phyloP scores from a whole-genome alignment of 2,888 invertebrate species.

The Melieria picta region DNA sequence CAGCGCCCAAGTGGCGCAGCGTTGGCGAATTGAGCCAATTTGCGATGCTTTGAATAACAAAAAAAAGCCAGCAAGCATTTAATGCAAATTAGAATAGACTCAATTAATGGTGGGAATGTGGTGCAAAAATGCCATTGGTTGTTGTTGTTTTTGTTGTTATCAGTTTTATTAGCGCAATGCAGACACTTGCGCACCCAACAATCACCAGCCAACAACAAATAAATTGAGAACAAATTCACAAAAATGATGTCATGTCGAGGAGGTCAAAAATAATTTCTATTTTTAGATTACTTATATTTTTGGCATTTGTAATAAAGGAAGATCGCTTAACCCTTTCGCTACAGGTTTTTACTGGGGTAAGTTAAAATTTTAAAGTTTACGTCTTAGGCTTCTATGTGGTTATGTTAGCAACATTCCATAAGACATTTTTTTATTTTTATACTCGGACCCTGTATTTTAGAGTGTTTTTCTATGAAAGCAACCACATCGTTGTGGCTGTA shows the following conservation, averaged over 20 bases:
- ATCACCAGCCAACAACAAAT: not conserved
- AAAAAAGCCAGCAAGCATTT: not conserved
- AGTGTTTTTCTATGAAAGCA: too few species aligned
- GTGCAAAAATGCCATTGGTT: not conserved
- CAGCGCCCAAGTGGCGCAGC: slow-evolving; percentile 7
- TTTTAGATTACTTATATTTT: not conserved
- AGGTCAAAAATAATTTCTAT: not conserved
- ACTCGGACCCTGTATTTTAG: too few species aligned
- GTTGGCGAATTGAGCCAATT: not conserved
- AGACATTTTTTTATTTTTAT: too few species aligned
- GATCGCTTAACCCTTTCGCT: too few species aligned
- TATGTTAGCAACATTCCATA: too few species aligned
- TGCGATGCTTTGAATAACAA: not conserved
- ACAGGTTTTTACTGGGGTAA: too few species aligned
- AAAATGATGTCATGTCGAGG: slow-evolving; percentile 1
- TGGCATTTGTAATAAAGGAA: not conserved
- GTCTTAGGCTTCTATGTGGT: too few species aligned
- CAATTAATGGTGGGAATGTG: not conserved
- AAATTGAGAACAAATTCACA: not conserved
- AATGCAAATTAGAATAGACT: not conserved
- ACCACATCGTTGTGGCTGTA: too few species aligned
- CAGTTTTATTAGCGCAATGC: not conserved
- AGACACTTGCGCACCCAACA: not conserved
- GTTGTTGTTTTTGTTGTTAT: not conserved
- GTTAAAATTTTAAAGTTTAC: too few species aligned